Percentiles rank a stretch among this genome's conserved stretches.
Conservation (phyloP, 2,797 vertebrate species). For the Myiotriccus ornatus region DNA sequence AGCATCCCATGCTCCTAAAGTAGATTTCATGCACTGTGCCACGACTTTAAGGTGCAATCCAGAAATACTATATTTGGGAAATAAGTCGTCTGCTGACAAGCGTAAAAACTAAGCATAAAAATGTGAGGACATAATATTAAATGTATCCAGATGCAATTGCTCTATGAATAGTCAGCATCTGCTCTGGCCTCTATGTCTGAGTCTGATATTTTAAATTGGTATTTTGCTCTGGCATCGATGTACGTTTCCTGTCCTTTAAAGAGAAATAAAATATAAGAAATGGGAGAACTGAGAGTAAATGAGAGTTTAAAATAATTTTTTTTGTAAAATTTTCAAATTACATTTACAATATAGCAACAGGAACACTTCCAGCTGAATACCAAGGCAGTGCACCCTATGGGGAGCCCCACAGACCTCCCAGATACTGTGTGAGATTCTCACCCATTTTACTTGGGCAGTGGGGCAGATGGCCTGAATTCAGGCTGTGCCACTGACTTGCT, state of each 20-base stretch:
- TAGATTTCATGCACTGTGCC: not conserved
- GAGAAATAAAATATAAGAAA: not conserved
- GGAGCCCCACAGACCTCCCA: not conserved
- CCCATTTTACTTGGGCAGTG: not conserved
- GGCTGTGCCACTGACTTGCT: not conserved
- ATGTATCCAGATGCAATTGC: not conserved
- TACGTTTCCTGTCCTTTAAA: not conserved
- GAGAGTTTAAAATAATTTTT: not conserved
- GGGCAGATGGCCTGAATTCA: rapidly evolving
- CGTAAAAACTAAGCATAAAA: not conserved
- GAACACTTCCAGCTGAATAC: not conserved
- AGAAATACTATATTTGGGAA: not conserved
- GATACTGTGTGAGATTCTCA: not conserved
- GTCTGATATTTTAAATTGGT: not conserved
- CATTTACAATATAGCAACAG: not conserved
- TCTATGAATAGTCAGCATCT: not conserved
- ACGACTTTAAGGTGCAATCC: not conserved
- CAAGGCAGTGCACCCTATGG: rapidly evolving
- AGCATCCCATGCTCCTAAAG: not conserved
- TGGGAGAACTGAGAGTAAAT: not conserved
- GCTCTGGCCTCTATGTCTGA: not conserved
- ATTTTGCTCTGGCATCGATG: not conserved
- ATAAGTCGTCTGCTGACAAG: not conserved
- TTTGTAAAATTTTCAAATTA: not conserved
- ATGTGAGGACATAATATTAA: slow-evolving; percentile 11